These are phyloP conservation scores for Acomys russatus DNA, from an alignment of 2,797 vertebrate species.

Conservation along the genomic window DNA sequence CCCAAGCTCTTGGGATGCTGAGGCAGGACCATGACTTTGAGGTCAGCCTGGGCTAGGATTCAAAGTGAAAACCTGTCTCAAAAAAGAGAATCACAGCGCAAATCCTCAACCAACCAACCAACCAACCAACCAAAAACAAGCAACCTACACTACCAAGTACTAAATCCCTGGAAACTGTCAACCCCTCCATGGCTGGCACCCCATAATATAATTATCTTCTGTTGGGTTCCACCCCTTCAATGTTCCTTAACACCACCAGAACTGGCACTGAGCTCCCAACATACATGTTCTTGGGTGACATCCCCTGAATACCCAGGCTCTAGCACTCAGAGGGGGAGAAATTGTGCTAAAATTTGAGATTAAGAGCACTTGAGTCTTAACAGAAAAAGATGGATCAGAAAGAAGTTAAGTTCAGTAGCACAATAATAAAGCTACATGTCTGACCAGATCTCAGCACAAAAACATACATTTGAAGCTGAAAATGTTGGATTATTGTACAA, in stretches of 20 bases:
- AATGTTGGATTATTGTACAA: not conserved
- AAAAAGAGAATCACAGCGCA: not conserved
- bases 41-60: not conserved
- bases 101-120: not conserved
- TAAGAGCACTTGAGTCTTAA: not conserved
- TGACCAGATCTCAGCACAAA: not conserved
- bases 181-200: not conserved
- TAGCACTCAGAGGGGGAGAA: not conserved
- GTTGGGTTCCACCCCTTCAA: not conserved
- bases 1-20: not conserved
- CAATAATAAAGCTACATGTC: not conserved
- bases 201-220: not conserved
- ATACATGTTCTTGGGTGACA: not conserved
- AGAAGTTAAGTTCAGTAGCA: conserved; percentile 10
- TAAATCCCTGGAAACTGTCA: not conserved
- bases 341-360: not conserved
- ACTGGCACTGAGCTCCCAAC: not conserved
- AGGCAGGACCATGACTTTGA: not conserved
- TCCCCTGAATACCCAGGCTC: not conserved
- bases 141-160: not conserved
- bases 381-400: not conserved
- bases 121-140: not conserved
- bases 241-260: not conserved
- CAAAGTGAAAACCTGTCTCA: not conserved
- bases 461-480: not conserved